phyloP scores from a whole-genome alignment of 2,113 vertebrate genomes.

The Tinamus guttatus region DNA sequence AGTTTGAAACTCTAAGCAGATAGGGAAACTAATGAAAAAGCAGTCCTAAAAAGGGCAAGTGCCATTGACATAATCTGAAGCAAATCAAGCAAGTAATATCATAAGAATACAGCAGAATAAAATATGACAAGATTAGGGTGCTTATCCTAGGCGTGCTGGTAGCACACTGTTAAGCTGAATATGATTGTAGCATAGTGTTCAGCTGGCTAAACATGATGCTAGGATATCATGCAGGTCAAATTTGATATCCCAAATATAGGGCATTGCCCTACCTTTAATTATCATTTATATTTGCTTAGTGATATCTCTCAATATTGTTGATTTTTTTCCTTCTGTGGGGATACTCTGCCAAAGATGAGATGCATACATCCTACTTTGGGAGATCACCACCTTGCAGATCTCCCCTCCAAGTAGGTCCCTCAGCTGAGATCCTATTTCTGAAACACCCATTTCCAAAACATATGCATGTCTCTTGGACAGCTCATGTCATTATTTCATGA shows the following conservation, averaged over 20 bases:
- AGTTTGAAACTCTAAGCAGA: neutral
- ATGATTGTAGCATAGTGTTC: fast-evolving
- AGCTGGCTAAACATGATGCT: neutral
- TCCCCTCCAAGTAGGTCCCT: neutral
- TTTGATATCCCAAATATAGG: neutral
- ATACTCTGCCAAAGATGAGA: neutral
- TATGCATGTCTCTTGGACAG: neutral
- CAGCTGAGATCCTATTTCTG: neutral
- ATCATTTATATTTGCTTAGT: neutral
- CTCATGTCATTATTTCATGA: neutral
- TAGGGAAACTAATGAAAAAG: neutral
- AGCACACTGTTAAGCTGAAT: fast-evolving
- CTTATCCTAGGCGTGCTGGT: fast-evolving
- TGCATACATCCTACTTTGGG: neutral
- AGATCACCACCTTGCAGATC: neutral
- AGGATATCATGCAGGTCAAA: neutral
- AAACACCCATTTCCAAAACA: neutral
- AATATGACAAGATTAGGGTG: neutral
- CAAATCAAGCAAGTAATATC: neutral
- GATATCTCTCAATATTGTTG: neutral
- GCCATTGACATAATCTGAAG: neutral
- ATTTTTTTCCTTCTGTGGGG: neutral
- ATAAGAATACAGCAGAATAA: neutral
- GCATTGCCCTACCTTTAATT: neutral
- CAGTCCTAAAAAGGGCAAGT: neutral